phyloP scores from a whole-genome alignment of 2,888 invertebrate species.

The Pharmacophagus antenor region DNA sequence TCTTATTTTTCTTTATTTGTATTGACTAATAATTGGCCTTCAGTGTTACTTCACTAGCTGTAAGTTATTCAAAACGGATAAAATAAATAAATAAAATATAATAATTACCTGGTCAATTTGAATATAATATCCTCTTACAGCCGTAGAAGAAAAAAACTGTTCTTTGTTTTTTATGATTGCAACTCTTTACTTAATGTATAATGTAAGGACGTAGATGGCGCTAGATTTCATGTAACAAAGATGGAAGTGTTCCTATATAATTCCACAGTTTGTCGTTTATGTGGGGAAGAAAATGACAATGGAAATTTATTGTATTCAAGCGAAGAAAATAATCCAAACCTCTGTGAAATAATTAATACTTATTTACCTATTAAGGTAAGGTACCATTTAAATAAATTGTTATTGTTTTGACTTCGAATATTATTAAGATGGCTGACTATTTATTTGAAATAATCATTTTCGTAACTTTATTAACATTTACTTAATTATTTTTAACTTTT shows the following conservation, averaged over 20 bases:
- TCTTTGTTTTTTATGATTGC: neutral
- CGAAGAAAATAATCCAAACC: conserved; percentile 81
- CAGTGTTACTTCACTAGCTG: no score
- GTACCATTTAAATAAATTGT: conserved; percentile 51
- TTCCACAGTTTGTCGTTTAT: conserved; percentile 87
- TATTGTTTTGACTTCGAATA: conserved; percentile 70
- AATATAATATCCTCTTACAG: neutral
- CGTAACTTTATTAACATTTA: conserved; percentile 42
- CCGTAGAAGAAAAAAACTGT: neutral
- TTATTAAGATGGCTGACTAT: conserved; percentile 61
- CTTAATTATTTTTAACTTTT: neutral
- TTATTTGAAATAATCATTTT: conserved; percentile 49
- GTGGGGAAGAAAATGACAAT: conserved; percentile 86
- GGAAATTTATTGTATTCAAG: conserved; percentile 83
- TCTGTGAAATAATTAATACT: conserved; percentile 84
- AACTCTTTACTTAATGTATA: conserved; percentile 6
- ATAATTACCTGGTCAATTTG: no score
- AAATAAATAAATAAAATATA: no score
- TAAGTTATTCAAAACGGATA: no score
- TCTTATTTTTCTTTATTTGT: no score
- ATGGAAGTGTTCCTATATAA: conserved; percentile 82
- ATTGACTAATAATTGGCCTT: no score
- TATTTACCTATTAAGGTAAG: conserved; percentile 88
- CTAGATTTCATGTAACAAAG: conserved; percentile 43
- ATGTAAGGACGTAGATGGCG: conserved; percentile 70